phyloP scores from a whole-genome alignment of 2,797 vertebrate genomes.

The Neomorphus geoffroyi region DNA sequence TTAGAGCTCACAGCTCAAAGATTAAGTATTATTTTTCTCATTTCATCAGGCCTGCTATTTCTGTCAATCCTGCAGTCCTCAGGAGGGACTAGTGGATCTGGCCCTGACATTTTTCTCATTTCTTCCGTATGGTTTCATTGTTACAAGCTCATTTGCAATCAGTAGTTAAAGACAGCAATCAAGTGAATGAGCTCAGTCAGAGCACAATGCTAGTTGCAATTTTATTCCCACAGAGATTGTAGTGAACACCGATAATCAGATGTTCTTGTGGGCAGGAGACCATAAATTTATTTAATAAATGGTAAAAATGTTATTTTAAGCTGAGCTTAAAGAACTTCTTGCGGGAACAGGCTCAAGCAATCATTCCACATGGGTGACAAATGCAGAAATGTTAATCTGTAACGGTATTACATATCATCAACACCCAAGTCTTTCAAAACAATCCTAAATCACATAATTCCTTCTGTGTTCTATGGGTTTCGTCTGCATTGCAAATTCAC shows the following conservation, averaged over 20 bases:
- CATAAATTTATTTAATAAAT: neutral
- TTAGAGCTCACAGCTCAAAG: neutral
- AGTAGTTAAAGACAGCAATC: constrained; percentile 19
- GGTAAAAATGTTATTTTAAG: neutral
- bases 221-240: constrained; percentile 12
- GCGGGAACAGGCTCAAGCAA: neutral
- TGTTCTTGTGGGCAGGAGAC: neutral
- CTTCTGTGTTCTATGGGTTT: neutral
- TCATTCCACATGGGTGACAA: neutral
- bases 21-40: neutral
- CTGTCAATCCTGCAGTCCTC: neutral
- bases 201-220: neutral
- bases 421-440: neutral
- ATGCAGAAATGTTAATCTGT: neutral
- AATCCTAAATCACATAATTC: neutral
- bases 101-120: neutral
- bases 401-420: neutral
- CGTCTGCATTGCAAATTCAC: neutral
- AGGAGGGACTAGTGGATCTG: neutral
- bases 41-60: neutral
- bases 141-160: constrained; percentile 28
- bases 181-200: neutral
- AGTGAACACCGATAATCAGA: neutral
- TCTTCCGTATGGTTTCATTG: constrained; percentile 9
- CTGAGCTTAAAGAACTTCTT: neutral